Evolutionary conservation across 2,113 vertebrate species (phyloP).

Genomic region (Nipponia nippon): DNA sequence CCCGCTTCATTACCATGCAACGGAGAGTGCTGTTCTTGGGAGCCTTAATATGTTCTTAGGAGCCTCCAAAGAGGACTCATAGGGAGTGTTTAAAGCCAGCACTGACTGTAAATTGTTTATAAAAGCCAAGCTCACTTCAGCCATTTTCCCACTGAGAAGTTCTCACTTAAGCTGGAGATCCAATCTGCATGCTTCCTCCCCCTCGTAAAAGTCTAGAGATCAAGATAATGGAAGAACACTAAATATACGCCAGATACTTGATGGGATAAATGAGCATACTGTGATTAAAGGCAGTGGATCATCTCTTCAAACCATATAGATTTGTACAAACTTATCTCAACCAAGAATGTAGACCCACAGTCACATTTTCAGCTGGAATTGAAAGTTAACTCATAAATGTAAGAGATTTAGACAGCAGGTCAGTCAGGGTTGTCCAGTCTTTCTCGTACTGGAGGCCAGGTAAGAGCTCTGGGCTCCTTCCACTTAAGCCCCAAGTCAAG

Average conservation of each 20-base stretch:
- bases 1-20: background rate
- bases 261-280: background rate
- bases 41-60: background rate
- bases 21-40: background rate
- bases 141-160: background rate
- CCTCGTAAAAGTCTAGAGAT: background rate
- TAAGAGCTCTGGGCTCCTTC: background rate
- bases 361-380: background rate
- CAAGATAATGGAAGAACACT: background rate
- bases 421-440: background rate
- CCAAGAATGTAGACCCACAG: background rate
- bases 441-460: background rate
- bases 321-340: background rate
- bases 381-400: background rate
- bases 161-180: background rate
- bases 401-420: background rate
- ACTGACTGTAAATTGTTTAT: background rate
- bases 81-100: background rate
- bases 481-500: background rate
- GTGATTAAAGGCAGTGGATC: slow-evolving; percentile 1
- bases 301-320: background rate
- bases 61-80: background rate
- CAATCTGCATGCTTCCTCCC: background rate
- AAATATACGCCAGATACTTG: background rate
- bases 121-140: background rate